Conservation (phyloP, 2,113 vertebrate genomes). For the Tyrannus savana region DNA sequence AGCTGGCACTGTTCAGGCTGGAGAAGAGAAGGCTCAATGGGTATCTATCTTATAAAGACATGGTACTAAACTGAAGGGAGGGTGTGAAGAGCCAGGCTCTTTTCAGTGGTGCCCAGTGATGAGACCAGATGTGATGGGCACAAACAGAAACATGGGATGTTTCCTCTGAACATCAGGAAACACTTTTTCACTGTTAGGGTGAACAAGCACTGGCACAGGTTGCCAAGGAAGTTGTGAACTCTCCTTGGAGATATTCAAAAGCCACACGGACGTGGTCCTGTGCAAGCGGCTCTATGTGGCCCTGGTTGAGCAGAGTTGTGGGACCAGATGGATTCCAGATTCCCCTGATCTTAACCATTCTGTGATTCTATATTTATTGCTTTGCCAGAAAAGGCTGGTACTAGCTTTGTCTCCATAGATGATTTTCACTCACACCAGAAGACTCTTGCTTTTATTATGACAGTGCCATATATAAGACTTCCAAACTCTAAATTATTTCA, state of each 20-base stretch:
- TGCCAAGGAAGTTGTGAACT: not conserved
- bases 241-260: not conserved
- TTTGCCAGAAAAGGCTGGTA: not conserved
- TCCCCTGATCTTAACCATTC: not conserved
- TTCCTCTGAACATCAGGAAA: not conserved
- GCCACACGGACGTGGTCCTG: not conserved
- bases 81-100: not conserved
- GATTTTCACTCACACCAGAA: not conserved
- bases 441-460: not conserved
- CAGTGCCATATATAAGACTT: not conserved
- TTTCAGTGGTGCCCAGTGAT: not conserved
- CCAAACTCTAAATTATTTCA: not conserved
- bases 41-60: not conserved
- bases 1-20: not conserved
- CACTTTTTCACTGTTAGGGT: not conserved
- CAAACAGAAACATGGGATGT: not conserved
- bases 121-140: not conserved
- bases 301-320: not conserved
- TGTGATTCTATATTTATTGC: not conserved
- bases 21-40: not conserved
- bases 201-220: not conserved
- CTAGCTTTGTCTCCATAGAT: not conserved
- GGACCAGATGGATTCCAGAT: not conserved
- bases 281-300: accelerated
- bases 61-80: not conserved